Evolutionary conservation across 2,113 vertebrate species (phyloP), one percentile per base, ranked within the genome.

Genomic region (Raja brachyura): DNA sequence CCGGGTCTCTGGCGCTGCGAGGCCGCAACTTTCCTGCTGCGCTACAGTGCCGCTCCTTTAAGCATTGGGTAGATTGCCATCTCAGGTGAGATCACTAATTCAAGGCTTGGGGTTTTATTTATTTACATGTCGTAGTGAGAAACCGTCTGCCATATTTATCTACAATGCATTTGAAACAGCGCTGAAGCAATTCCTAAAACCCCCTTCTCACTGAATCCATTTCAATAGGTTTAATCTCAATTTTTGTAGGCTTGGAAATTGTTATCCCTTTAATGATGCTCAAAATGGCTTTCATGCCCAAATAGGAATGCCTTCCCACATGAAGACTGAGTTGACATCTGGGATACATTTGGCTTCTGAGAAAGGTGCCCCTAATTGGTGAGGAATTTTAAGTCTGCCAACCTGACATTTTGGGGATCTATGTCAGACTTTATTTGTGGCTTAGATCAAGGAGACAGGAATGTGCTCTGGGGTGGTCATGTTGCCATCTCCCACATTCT

Each of bases 311-410:
- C 61, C 63, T 88, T 74, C 68, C 90, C 90, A 28, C 33, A 92
- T 92, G 66, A 92, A 25, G 66, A 25, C 10, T 48, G 18, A 54
- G 90, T 48, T 92, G 54, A 73, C 90, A 92, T 92, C 90, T 92
- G 90, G 90, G 68, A 28, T 73, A 92, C 20, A 74, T 73, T 90
- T 70, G 31, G 16, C 70, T 39, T 54, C 22, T 92, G 7, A 74
- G 48, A 48, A 92, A 73, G 90, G 66, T 92, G 66, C 39, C 68
- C 39, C 48, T 92, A 92, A 92, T 92, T 92, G 90, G 39, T 70
- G 22, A 73, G n/a, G 90, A 70, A 73, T 73, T 73, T 92, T 92
- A 22, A 74, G 20, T 70, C 39, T 92, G 68, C 66, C 90, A 92
- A 74, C 90, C 66, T 73, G 22, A 33, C 90, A 92, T 54, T 73